Conservation (phyloP, 2,113 vertebrate species). For the Chlorocebus sabaeus region DNA sequence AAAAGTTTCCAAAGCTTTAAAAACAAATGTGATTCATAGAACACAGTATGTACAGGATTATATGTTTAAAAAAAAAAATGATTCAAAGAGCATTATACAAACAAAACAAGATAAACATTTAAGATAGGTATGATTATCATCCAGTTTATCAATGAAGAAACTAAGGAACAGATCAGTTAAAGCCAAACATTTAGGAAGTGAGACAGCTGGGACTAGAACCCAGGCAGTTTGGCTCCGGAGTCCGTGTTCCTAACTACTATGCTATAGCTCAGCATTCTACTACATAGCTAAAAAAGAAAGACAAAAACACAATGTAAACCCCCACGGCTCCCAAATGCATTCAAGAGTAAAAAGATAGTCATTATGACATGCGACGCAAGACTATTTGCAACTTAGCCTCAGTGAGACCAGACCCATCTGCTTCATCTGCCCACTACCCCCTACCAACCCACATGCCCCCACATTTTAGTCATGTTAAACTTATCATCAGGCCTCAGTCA, state of each 20-base stretch:
- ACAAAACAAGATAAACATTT: constrained; percentile 8
- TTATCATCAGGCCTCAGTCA: background rate
- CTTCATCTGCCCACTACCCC: background rate
- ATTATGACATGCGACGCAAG: background rate
- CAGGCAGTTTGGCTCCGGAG: background rate
- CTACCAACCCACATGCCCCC: background rate
- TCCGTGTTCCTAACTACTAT: background rate
- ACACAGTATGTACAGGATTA: no score
- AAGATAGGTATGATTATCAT: background rate
- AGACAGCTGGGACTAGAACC: background rate
- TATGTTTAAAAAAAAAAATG: background rate
- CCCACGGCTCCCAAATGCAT: background rate
- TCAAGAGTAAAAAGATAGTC: constrained; percentile 22
- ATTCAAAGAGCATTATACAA: background rate
- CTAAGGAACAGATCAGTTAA: background rate
- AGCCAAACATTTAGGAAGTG: background rate
- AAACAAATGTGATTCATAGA: background rate
- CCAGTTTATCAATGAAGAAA: background rate
- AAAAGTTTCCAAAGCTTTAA: constrained; percentile 3
- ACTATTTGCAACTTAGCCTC: background rate
- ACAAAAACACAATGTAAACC: background rate
- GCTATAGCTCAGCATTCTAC: background rate
- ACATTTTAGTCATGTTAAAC: background rate
- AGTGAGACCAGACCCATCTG: background rate
- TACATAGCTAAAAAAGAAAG: background rate